Evolutionary conservation across 1,140 invertebrate species (phyloP).

Genomic region (Drosophila lacteicornis): DNA sequence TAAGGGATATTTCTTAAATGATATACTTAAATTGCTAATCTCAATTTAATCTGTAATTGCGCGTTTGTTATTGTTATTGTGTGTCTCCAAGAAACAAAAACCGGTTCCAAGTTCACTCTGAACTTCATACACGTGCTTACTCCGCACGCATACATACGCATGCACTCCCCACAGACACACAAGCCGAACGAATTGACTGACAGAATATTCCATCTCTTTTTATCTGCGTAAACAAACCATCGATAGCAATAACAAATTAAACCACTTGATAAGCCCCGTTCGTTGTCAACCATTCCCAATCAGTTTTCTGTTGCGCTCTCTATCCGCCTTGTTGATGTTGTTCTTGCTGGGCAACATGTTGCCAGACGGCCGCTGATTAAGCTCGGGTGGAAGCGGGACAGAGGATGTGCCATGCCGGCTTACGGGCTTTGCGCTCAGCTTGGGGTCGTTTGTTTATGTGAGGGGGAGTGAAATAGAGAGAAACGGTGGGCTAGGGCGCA

Average conservation of each 20-base stretch:
- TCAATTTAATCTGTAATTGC: neutral
- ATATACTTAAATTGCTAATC: neutral
- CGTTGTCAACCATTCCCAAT: conserved; percentile 14
- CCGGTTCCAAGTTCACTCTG: conserved; percentile 9
- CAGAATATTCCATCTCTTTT: neutral
- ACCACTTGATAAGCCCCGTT: conserved; percentile 9
- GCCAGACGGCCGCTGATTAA: conserved; percentile 5
- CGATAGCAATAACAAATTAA: conserved; percentile 11
- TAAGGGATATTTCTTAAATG: neutral
- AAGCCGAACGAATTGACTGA: conserved; percentile 3
- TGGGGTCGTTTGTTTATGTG: neutral
- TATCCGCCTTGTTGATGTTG: conserved; percentile 2
- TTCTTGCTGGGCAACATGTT: conserved; percentile 16
- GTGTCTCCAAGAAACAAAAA: neutral
- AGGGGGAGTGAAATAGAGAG: neutral
- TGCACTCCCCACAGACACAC: neutral
- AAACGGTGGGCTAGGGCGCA: too few relatives aligned
- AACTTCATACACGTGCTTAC: conserved; percentile 19
- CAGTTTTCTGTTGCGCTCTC: conserved; percentile 7
- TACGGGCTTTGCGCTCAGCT: conserved; percentile 1
- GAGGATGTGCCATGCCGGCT: conserved; percentile 15
- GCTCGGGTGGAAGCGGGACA: neutral
- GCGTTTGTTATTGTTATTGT: conserved; percentile 16
- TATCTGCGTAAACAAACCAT: conserved; percentile 20
- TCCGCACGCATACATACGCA: neutral